Base-by-base conservation (phyloP, 2,113 vertebrate species). In the Hippocampus mohnikei region DNA sequence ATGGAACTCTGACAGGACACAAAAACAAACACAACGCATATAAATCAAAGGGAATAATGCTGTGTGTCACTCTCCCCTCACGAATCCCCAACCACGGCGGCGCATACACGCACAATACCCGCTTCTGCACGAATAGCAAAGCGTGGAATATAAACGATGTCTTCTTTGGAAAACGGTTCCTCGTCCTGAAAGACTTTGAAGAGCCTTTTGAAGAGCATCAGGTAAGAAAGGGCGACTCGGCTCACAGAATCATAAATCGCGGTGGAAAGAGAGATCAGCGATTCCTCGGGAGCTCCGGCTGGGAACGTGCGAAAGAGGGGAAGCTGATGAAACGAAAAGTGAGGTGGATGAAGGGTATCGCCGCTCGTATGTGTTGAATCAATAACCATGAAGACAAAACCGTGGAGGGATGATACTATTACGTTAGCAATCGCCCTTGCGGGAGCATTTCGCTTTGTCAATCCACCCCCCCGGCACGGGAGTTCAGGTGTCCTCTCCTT, bases 1-100 rank as follows among this genome's bases (percentile, higher is more conserved):
- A 96, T 93, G 52, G 96, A 95, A 29, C 90, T 91, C 97, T 99
- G 84, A 52, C 15, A 65, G 69, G 73, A 81, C 53, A 76, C 55
- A 80, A 65, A 76, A 64, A 71, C 10, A 46, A 72, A 71, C 37
- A 72, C 0, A 9, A 44, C 71, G 25, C 61, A 70, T 75, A 6
- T 73, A 79, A 86, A 82, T 89, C 85, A 89, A 88, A 88, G 70
- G 53, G 72, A 86, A 71, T 66, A 65, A 0, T 65, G 67, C 73
- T 59, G 70, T 59, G 74, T 40, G 21, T 66, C 62, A 67, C 52
- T 53, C 65, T 76, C 27, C 56, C 48, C 5, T 52, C 25, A 64
- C 70, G 23, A 76, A 81, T 76, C 61, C 50, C 70, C 71, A 59
- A 70, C 76, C 84, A 86, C 63, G 74, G 70, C 76, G 33, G 73